phyloP scores from a whole-genome alignment of 2,888 invertebrate genomes.

The Piscicola geometra region DNA sequence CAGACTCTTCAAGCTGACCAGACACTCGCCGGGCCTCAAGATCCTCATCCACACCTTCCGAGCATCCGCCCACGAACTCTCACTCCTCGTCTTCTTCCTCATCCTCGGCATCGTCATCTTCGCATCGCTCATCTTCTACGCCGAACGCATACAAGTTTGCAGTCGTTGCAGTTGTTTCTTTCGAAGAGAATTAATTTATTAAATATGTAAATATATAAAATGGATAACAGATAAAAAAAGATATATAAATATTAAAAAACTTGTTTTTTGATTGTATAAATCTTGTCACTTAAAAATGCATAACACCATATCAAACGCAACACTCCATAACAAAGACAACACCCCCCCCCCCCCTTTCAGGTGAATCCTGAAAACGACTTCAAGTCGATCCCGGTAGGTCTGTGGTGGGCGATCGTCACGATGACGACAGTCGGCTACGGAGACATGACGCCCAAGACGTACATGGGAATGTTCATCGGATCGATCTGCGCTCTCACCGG shows the following conservation, averaged over 20 bases:
- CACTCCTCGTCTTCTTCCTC: conserved; percentile 84
- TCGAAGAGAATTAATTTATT: conserved; percentile 57
- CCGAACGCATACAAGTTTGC: conserved; percentile 90
- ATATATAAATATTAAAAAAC: not conserved
- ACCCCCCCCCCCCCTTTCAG: conserved; percentile 74
- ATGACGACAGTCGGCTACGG: conserved; percentile 93
- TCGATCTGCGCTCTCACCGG: conserved; percentile 86
- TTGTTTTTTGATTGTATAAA: no score
- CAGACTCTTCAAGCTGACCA: conserved; percentile 37
- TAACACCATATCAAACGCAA: not conserved
- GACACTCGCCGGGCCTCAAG: conserved; percentile 61
- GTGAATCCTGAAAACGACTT: conserved; percentile 91
- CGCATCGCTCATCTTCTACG: conserved; percentile 88
- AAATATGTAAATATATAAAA: not conserved
- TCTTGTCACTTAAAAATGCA: no score
- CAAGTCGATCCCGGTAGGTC: conserved; percentile 82
- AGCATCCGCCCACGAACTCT: conserved; percentile 87
- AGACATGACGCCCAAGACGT: conserved; percentile 91
- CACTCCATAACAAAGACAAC: conserved; percentile 66
- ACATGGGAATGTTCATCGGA: conserved; percentile 91
- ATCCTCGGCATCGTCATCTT: conserved; percentile 92
- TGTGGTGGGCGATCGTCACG: conserved; percentile 96
- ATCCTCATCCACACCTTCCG: conserved; percentile 94
- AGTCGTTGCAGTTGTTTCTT: conserved; percentile 70
- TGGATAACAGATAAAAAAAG: not conserved